Evolutionary conservation across 2,888 invertebrate genomes (phyloP), one percentile per base, ranked within the genome.

Genomic region (Dioctria linearis): DNA sequence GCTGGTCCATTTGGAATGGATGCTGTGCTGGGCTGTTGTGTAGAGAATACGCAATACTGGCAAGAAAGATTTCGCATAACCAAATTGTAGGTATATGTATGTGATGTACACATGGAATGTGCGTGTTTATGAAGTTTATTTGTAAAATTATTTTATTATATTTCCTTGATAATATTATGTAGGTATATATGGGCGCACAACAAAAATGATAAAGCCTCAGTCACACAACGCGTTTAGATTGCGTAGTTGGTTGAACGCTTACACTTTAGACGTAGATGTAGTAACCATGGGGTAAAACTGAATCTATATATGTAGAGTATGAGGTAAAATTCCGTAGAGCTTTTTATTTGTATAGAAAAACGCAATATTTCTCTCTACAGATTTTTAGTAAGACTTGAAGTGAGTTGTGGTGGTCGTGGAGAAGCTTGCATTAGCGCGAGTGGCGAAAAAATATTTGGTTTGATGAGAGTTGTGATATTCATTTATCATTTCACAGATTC

Each of bases 401-500:
- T 11, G 6, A 25, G 4, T 65, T 39, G 65, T 65, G 40, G 65
- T 25, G 42, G 43, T 63, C 46, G 76, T 63, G 63, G 61, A 76
- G 63, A 42, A 25, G 39, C 25, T 3, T 8, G 39, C 54, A 9
- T 3, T 5, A 37, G 39, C 40, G 49, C 76, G 49, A 63, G 46
- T 63, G 25, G 25, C 25, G 25, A 25, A 25, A 25, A 25, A 1
- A 25, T 2, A 25, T 25, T 25, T 25, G 25, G 25, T 25, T 25
- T 25, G 25, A 25, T 25, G 25, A 25, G 25, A 25, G 25, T 25
- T 25, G 25, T 2, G 25, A 25, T 25, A 25, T 25, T 25, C 25
- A 25, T 25, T 25, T 49, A 42, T 13, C 39, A 13, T 63, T 61
- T 63, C 46, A 63, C 43, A 49, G 76, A 76, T 76, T 76, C 76